Evolutionary conservation across 2,113 vertebrate species (phyloP).

Genomic region (Equus przewalskii): DNA sequence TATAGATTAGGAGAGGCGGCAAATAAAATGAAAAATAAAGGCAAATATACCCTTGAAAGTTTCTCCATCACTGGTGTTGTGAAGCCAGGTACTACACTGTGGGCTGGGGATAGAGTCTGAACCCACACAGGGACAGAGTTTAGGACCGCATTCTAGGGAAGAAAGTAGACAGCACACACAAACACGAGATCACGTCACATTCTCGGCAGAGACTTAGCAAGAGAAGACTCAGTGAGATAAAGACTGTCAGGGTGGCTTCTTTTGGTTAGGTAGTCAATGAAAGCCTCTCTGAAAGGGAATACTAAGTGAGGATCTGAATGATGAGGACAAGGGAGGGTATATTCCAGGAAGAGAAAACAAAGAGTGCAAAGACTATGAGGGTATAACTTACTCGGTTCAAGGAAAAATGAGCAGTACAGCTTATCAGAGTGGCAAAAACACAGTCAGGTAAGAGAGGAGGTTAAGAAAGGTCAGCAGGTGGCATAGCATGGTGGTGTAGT

Average conservation of each 20-base stretch:
- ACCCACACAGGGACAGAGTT: background rate
- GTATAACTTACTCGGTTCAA: background rate
- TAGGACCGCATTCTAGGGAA: background rate
- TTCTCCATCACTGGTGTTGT: background rate
- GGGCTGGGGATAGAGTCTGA: background rate
- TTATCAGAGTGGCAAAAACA: background rate
- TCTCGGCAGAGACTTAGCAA: background rate
- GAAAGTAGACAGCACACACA: background rate
- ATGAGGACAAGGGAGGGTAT: background rate
- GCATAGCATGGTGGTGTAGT: no score
- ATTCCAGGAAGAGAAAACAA: background rate
- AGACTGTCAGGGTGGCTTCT: background rate
- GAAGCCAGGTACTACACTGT: background rate
- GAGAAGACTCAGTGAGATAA: background rate
- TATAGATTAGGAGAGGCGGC: background rate
- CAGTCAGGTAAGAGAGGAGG: background rate
- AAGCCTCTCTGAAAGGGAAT: background rate
- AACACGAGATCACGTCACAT: no score
- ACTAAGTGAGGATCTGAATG: background rate
- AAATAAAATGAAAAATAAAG: conserved; percentile 30
- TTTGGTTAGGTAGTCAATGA: background rate
- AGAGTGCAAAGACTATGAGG: background rate
- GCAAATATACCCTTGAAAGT: background rate
- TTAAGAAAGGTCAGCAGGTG: background rate
- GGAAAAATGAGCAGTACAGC: background rate